phyloP scores from a whole-genome alignment of 2,797 vertebrate species.

The Danio jaintianensis region DNA sequence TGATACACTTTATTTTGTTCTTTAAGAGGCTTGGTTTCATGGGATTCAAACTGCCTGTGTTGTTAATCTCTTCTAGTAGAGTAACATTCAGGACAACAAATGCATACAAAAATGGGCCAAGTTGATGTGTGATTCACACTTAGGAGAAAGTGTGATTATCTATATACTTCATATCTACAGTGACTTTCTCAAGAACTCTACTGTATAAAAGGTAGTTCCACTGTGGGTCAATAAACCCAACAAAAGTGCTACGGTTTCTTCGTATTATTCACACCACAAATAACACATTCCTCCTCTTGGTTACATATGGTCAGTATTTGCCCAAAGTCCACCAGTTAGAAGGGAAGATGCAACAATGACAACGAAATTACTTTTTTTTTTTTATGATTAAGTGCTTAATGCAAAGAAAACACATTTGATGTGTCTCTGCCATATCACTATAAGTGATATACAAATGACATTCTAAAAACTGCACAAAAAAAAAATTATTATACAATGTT shows the following conservation, averaged over 20 bases:
- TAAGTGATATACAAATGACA: slow-evolving; percentile 74
- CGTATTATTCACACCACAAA: slow-evolving; percentile 63
- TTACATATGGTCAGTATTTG: slow-evolving; percentile 61
- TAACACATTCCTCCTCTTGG: slow-evolving; percentile 63
- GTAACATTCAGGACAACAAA: slow-evolving; percentile 46
- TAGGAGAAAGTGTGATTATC: slow-evolving; percentile 75
- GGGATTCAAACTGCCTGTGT: slow-evolving; percentile 72
- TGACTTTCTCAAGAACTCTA: slow-evolving; percentile 71
- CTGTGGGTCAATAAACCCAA: slow-evolving; percentile 66
- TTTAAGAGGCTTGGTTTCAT: slow-evolving; percentile 73
- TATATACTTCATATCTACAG: slow-evolving; percentile 63
- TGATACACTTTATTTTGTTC: slow-evolving; percentile 68
- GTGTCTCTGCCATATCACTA: slow-evolving; percentile 68
- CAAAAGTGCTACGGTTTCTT: slow-evolving; percentile 59
- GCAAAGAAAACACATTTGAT: slow-evolving; percentile 58
- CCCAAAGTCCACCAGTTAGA: slow-evolving; percentile 6
- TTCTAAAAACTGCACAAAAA: slow-evolving; percentile 72
- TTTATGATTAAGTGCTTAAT: slow-evolving; percentile 53
- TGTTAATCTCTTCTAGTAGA: slow-evolving; percentile 58
- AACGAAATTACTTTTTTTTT: slow-evolving; percentile 60
- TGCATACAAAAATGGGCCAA: slow-evolving; percentile 36
- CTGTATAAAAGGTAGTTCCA: slow-evolving; percentile 68
- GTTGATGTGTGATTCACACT: slow-evolving; percentile 36
- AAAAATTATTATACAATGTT: slow-evolving; percentile 76
- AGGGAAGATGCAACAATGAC: slow-evolving; percentile 40